Conservation (phyloP, 2,888 invertebrate genomes). For the Xylota segnis region DNA sequence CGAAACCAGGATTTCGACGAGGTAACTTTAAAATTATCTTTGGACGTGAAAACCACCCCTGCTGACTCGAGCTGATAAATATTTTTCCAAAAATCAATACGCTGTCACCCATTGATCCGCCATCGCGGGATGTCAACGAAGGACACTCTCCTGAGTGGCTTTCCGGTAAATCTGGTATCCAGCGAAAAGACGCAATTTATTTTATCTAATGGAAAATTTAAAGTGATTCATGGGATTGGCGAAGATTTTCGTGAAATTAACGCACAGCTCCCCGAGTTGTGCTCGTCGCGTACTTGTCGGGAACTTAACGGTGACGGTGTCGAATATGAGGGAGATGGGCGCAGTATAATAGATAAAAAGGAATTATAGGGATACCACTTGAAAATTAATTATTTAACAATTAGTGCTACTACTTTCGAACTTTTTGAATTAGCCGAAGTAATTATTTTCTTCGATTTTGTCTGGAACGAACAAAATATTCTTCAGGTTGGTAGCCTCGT, state of each 20-base stretch:
- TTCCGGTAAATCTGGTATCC: conserved; percentile 19
- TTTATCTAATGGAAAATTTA: conserved; percentile 40
- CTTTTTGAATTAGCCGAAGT: conserved; percentile 50
- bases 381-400: conserved; percentile 50
- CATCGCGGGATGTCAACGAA: conserved; percentile 9
- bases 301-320: neutral
- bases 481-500: neutral
- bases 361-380: conserved; percentile 42
- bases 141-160: conserved; percentile 5
- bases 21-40: neutral
- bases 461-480: neutral
- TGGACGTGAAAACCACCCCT: conserved; percentile 7
- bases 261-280: neutral
- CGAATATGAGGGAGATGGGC: neutral
- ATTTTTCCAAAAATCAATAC: conserved; percentile 39
- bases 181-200: conserved; percentile 38
- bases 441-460: conserved; percentile 50
- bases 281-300: neutral
- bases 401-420: conserved; percentile 43
- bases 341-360: conserved; percentile 20
- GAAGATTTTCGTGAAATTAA: conserved; percentile 21
- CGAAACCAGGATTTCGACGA: neutral
- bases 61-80: conserved; percentile 17
- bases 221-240: conserved; percentile 28
- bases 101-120: conserved; percentile 14